Evolutionary conservation across 2,888 invertebrate species (phyloP).

Genomic region (Cosmia pyralina): DNA sequence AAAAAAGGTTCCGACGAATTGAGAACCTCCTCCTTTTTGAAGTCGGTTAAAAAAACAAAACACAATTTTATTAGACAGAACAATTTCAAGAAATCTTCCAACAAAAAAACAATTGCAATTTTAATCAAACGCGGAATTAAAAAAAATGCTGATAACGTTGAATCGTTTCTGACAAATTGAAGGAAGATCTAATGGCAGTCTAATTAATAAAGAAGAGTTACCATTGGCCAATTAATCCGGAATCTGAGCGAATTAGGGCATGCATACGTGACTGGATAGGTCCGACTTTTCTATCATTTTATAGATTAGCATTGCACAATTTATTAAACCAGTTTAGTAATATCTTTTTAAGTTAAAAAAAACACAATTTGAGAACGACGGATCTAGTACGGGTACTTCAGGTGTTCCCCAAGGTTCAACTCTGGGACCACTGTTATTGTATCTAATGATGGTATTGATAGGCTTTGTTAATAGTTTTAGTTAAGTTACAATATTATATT

Average conservation of each 20-base stretch:
- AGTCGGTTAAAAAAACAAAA: no score
- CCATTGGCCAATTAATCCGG: slow-evolving; percentile 42
- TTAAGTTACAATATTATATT: no score
- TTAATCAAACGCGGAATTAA: slow-evolving; percentile 12
- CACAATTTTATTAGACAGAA: not conserved
- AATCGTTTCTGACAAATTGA: slow-evolving; percentile 45
- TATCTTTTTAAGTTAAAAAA: not conserved
- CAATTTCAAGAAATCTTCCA: not conserved
- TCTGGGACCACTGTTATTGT: not conserved
- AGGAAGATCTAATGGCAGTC: slow-evolving; percentile 30
- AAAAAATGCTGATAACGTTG: slow-evolving; percentile 15
- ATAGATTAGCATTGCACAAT: slow-evolving; percentile 29
- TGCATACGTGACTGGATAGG: slow-evolving; percentile 48
- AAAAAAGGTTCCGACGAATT: no score
- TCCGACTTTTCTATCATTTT: not conserved
- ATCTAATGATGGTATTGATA: no score
- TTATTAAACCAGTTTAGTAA: not conserved
- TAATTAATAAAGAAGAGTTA: slow-evolving; percentile 39
- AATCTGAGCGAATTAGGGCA: slow-evolving; percentile 26
- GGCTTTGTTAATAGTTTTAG: no score
- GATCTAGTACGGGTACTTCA: not conserved
- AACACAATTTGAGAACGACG: not conserved
- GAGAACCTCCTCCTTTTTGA: no score
- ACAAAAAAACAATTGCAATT: not conserved
- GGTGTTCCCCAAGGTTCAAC: not conserved